Conservation (phyloP, 2,113 vertebrate species). For the Cebidichthys violaceus region DNA sequence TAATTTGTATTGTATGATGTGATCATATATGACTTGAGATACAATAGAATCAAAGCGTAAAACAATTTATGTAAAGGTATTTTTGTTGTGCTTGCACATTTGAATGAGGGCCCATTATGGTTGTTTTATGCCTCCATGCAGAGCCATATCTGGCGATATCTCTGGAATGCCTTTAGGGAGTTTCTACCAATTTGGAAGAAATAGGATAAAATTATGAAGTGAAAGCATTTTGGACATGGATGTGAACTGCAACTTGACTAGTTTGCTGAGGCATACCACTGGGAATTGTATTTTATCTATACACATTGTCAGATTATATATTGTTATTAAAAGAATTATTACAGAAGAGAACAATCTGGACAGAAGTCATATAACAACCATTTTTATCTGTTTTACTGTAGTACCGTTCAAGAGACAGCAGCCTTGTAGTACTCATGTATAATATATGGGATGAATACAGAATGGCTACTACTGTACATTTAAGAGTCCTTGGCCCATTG, state of each 20-base stretch:
- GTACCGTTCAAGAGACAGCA: not conserved
- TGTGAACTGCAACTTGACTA: not conserved
- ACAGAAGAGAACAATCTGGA: not conserved
- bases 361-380: not conserved
- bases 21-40: not conserved
- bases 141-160: no score
- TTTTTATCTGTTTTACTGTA: not conserved
- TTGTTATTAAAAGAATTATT: not conserved
- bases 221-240: not conserved
- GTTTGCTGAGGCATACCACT: not conserved
- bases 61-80: not conserved
- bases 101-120: not conserved
- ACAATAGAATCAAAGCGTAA: not conserved
- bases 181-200: not conserved
- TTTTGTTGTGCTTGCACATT: not conserved
- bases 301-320: not conserved
- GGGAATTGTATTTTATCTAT: not conserved
- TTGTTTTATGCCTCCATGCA: not conserved
- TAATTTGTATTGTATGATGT: no score
- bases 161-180: not conserved
- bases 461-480: constrained; percentile 36
- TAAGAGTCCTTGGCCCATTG: constrained; percentile 43
- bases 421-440: constrained; percentile 8
- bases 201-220: not conserved
- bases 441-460: constrained; percentile 24